phyloP scores from a whole-genome alignment of 2,797 vertebrate genomes.

The Dryobates pubescens region DNA sequence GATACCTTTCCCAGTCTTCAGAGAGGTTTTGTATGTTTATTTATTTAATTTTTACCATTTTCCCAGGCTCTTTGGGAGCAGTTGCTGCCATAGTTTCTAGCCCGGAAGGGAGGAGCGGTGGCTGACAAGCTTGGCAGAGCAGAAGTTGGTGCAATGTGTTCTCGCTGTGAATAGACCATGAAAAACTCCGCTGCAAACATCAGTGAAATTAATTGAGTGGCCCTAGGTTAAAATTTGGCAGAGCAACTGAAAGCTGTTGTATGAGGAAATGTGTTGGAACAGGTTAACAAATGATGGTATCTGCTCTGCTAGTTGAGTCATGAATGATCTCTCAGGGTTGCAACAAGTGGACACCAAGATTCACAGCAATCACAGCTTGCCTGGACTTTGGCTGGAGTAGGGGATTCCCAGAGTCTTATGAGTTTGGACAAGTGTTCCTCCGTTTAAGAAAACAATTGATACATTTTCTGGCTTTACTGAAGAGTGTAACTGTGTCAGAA shows the following conservation, averaged over 20 bases:
- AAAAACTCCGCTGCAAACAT: conserved; percentile 27
- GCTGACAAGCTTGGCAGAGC: conserved; percentile 12
- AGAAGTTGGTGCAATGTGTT: neutral
- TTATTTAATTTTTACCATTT: neutral
- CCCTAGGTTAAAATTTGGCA: conserved; percentile 53
- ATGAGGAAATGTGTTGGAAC: conserved; percentile 30
- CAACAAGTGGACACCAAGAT: neutral
- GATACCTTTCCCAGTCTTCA: conserved; percentile 2
- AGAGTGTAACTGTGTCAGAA: neutral
- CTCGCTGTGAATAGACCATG: neutral
- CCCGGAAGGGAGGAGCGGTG: neutral
- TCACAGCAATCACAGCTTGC: neutral
- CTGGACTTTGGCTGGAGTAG: neutral
- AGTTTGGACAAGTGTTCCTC: neutral
- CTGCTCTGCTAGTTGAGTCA: conserved; percentile 24
- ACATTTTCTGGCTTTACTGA: neutral
- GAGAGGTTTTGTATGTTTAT: neutral
- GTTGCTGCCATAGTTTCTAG: conserved; percentile 46
- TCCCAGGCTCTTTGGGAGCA: conserved; percentile 22
- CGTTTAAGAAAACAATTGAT: neutral
- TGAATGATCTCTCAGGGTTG: neutral
- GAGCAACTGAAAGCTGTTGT: conserved; percentile 29
- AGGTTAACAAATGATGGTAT: conserved; percentile 19
- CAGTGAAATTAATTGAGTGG: neutral
- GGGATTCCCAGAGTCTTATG: neutral